Conservation (phyloP, 2,888 invertebrate genomes). For the Belgica antarctica region DNA sequence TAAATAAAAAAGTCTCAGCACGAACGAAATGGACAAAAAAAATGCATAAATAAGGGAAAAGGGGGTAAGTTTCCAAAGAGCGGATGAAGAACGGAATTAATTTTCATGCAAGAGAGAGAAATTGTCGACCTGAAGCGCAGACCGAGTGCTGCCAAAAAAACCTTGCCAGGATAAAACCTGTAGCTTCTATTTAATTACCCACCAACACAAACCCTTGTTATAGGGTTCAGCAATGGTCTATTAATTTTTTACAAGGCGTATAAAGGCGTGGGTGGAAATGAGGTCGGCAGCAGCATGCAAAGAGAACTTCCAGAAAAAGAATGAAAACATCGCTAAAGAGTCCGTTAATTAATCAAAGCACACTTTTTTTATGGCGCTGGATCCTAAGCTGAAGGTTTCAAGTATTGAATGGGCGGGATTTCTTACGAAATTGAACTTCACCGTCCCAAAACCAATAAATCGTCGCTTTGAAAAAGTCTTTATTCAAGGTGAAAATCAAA, state of each 20-base stretch:
- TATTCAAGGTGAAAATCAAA: too few relatives aligned
- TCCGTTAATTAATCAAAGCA: not conserved
- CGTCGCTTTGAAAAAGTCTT: too few relatives aligned
- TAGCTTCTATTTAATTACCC: slow-evolving; percentile 7
- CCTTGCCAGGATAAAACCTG: not conserved
- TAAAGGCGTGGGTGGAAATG: not conserved
- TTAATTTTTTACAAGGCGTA: slow-evolving; percentile 15
- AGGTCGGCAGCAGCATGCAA: not conserved
- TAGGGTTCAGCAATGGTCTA: not conserved
- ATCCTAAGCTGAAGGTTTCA: not conserved
- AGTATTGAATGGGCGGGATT: not conserved
- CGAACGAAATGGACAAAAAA: not conserved
- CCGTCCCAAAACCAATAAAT: too few relatives aligned
- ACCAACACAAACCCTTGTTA: not conserved
- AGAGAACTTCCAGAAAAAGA: not conserved
- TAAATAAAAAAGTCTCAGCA: not conserved
- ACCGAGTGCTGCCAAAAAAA: not conserved
- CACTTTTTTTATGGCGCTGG: too few relatives aligned
- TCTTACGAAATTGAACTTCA: not conserved
- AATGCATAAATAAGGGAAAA: not conserved
- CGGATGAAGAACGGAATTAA: not conserved
- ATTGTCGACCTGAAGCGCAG: not conserved
- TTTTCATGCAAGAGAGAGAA: not conserved
- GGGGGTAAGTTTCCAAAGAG: not conserved
- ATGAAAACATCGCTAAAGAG: not conserved